These are phyloP conservation scores for Melanaphis sacchari DNA, from an alignment of 1,140 invertebrate genomes.

Conservation along the genomic window DNA sequence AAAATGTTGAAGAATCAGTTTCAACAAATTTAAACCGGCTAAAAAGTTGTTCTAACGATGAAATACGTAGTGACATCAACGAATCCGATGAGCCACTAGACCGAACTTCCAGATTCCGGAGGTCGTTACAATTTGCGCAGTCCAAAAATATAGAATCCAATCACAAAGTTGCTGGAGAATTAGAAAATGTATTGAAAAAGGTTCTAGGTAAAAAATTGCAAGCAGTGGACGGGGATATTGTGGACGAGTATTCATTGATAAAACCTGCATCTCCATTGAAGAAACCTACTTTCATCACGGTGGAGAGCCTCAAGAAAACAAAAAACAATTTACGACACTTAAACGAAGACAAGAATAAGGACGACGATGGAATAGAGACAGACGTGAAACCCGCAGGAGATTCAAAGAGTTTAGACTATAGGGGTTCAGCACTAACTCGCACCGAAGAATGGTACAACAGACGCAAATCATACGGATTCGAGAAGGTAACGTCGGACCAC, in stretches of 20 bases:
- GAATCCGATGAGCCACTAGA: conserved; percentile 8
- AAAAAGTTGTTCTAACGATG: conserved; percentile 52
- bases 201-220: conserved; percentile 45
- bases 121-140: conserved; percentile 1
- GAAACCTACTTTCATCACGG: conserved; percentile 67
- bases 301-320: conserved; percentile 69
- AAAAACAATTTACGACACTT: conserved; percentile 65
- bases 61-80: conserved; percentile 16
- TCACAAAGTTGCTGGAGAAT: conserved; percentile 21
- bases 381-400: conserved; percentile 63
- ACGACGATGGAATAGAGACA: conserved; percentile 66
- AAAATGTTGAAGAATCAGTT: not conserved
- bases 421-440: conserved; percentile 62
- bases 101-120: conserved; percentile 22
- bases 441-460: conserved; percentile 73
- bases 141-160: not conserved
- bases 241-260: conserved; percentile 67
- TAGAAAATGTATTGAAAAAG: conserved; percentile 59
- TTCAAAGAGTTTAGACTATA: conserved; percentile 69
- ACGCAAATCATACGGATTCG: conserved; percentile 77
- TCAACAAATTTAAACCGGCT: conserved; percentile 16
- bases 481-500: conserved; percentile 66
- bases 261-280: conserved; percentile 58
- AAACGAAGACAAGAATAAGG: conserved; percentile 60
- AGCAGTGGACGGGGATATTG: not conserved